Evolutionary conservation across 92 coral and sea anemone genomes (phyloP).

Genomic region (Porites evermanni): DNA sequence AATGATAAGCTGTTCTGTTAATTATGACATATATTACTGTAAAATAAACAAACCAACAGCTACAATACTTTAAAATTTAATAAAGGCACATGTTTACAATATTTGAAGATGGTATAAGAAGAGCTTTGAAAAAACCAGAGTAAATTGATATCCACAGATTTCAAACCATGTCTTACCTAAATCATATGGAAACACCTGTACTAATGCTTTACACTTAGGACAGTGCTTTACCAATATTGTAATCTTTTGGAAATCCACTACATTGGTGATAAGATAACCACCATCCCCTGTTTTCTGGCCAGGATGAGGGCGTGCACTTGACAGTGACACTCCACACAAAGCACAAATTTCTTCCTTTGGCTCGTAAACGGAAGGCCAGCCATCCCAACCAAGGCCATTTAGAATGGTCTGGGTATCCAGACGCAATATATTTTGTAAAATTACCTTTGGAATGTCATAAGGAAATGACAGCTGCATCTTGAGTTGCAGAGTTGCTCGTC

Average conservation of each 20-base stretch:
- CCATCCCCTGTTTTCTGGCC: slow-evolving; percentile 10
- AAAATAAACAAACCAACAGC: too few species aligned
- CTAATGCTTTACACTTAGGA: not conserved
- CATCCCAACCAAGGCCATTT: not conserved
- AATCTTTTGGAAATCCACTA: not conserved
- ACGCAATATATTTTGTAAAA: not conserved
- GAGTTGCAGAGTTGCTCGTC: not conserved
- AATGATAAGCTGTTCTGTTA: too few species aligned
- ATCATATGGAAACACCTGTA: slow-evolving; percentile 3
- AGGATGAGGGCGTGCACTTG: not conserved
- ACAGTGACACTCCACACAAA: not conserved
- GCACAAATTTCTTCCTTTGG: not conserved
- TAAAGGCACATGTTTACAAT: too few species aligned
- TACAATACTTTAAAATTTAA: too few species aligned
- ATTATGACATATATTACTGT: too few species aligned
- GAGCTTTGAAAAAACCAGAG: too few species aligned
- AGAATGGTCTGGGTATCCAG: not conserved
- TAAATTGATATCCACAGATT: too few species aligned
- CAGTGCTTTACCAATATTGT: not conserved
- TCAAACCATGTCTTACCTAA: not conserved
- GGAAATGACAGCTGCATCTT: not conserved
- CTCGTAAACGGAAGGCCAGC: not conserved
- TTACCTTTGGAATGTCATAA: not conserved
- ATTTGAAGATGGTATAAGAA: too few species aligned
- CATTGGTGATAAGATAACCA: not conserved